These are phyloP conservation scores for Eueides isabella DNA, from an alignment of 1,140 invertebrate species.

Conservation along the genomic window DNA sequence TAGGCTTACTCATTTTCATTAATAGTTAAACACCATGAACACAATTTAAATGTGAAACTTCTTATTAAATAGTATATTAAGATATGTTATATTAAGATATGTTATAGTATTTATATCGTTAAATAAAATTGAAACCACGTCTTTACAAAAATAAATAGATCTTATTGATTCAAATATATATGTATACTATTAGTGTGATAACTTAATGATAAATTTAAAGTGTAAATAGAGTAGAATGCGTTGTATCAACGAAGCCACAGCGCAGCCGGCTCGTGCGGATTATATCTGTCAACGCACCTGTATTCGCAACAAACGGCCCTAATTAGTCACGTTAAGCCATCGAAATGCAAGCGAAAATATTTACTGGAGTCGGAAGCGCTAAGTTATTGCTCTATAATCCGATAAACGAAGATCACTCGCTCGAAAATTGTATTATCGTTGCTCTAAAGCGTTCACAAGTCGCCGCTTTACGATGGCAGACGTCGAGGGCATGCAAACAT, in stretches of 20 bases:
- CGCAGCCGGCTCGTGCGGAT: constrained; percentile 47
- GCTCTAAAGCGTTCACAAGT: constrained; percentile 76
- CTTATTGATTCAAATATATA: neutral
- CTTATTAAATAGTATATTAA: too few species aligned
- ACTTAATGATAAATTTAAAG: neutral
- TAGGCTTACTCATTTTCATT: neutral
- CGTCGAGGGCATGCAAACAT: constrained; percentile 77
- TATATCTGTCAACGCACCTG: constrained; percentile 71
- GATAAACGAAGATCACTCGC: constrained; percentile 71
- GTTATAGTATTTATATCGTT: too few species aligned
- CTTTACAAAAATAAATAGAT: neutral
- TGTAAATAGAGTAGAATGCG: constrained; percentile 5
- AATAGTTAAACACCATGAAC: neutral
- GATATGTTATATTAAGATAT: too few species aligned
- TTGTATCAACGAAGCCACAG: constrained; percentile 20
- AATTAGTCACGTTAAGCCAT: constrained; percentile 74
- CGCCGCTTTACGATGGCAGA: constrained; percentile 78
- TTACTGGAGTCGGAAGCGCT: constrained; percentile 59
- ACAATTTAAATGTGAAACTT: neutral
- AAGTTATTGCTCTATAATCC: constrained; percentile 77
- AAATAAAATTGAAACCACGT: too few species aligned
- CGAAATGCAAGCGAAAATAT: constrained; percentile 68
- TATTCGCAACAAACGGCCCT: constrained; percentile 61
- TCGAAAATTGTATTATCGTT: constrained; percentile 76
- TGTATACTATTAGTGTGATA: neutral